phyloP scores from a whole-genome alignment of 2,797 vertebrate species.

The Pseudocheirus occidentalis region DNA sequence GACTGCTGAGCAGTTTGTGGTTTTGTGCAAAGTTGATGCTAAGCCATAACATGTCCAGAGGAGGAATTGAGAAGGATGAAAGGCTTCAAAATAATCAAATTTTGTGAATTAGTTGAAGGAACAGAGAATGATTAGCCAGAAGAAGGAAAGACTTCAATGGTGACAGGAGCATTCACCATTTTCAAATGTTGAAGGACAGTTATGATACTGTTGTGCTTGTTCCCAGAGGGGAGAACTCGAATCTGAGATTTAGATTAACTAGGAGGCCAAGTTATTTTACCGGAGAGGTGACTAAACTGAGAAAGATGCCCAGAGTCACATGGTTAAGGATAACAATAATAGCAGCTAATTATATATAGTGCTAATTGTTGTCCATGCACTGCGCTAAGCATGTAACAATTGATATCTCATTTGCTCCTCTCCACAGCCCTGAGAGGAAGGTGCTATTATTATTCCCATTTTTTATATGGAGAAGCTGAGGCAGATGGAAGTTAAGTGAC shows the following conservation, averaged over 20 bases:
- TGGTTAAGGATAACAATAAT: too few relatives aligned
- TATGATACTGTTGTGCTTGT: background rate
- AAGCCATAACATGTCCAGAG: too few relatives aligned
- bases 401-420: background rate
- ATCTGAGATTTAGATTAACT: too few relatives aligned
- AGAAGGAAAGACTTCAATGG: background rate
- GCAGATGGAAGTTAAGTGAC: background rate
- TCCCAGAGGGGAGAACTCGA: background rate
- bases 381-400: too few relatives aligned
- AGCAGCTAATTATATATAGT: too few relatives aligned
- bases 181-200: background rate
- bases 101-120: background rate
- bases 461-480: background rate
- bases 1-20: background rate
- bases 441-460: background rate
- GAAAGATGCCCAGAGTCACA: too few relatives aligned
- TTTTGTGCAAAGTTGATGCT: background rate
- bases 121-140: background rate
- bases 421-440: background rate
- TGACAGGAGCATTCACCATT: background rate
- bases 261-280: too few relatives aligned
- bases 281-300: too few relatives aligned
- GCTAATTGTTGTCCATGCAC: background rate
- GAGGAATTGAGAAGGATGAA: background rate
- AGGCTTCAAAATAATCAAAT: background rate